Evolutionary conservation across 2,888 invertebrate genomes (phyloP), one percentile per base, ranked within the genome.

Genomic region (Formica aserva): DNA sequence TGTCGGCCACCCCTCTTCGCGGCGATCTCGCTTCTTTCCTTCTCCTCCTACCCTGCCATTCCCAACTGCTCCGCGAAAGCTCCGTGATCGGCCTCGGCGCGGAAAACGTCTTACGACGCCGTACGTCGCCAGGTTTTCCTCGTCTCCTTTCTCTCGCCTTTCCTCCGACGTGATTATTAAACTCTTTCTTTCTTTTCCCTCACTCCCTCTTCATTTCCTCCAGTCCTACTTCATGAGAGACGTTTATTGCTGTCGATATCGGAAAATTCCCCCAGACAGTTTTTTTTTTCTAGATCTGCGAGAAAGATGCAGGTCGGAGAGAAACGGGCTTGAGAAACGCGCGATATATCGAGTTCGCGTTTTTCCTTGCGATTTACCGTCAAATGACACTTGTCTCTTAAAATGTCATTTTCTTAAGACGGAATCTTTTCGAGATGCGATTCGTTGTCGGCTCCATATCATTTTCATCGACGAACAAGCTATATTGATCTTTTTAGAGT

Each of bases 1-100:
- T 57, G 77, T 71, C 41, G 77, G 38, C 41, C 22, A 35, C 48
- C 60, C 26, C 38, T 69, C 81, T 63, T 9, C 82, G 48, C 71
- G 74, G 55, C 71, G 77, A 83, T 78, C 78, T 67, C 84, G 0
- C 15, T 57, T 22, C 38, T 18, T 75, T 60, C 65, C 41, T 41
- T 13, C 13, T 3, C 3, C 3, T 11, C 41, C 13, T 26, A 26
- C 3, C 41, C 41, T 15, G 3, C 3, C 15, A 13, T 3, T 45
- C 32, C 11, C 29, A 32, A 32, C 69, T 35, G 29, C 13, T 18
- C 65, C 63, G 45, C 32, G 38, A 29, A 74, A 57, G n/a, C 60
- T 38, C 60, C 60, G 63, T 38, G 67, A 77, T 77, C 77, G 38
- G 41, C 15, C 15, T 29, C 69, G 35, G 13, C 45, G 32, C 22